Evolutionary conservation across 2,797 vertebrate genomes (phyloP), one percentile per base, ranked within the genome.

Genomic region (Synaphobranchus kaupii): DNA sequence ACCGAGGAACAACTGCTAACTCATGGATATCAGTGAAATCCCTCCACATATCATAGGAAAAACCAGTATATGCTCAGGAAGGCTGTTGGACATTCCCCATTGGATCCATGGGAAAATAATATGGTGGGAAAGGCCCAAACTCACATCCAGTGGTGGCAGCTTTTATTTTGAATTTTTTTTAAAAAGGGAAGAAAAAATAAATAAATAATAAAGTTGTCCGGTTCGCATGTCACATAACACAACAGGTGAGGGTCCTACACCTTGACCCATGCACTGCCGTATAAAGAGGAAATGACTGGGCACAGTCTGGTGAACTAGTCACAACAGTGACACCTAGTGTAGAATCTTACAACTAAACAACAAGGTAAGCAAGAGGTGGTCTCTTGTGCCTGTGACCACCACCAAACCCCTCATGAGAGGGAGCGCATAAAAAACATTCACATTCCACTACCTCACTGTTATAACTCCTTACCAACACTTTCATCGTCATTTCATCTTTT

Each of bases 241-340:
- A 66, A 48, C 76, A 31, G 15, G 31, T 81, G 31, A 22, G 71
- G 81, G 13, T 56, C 47, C 34, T 25, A 56, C 20, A 66, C 25
- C 81, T 28, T 56, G 10, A 31, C 81, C n/a, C 25, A 15, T 7
- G 3, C 10, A 17, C 44, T 31, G n/a, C 1, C 3, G 12, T 28
- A 28, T 9, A 48, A 22, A 44, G 66, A 50, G 63, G 39, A 48
- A 39, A 85, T 54, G 68, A 63, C 25, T 17, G 54, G 28, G 47
- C 31, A 22, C 91, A 89, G 88, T 86, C 76, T 4, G 5, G 86
- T 73, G 90, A 91, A 88, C 84, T 82, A 91, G 84, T 92, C 92
- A 89, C 92, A 28, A 94, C 90, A 94, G 93, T 95, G 94, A 94
- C 94, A 93, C 91, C 94, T 95, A 95, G 94, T 94, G 94, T 93